Evolutionary conservation across 1,140 invertebrate species (phyloP), one percentile per base, ranked within the genome.

Genomic region (Charaxes varanes): DNA sequence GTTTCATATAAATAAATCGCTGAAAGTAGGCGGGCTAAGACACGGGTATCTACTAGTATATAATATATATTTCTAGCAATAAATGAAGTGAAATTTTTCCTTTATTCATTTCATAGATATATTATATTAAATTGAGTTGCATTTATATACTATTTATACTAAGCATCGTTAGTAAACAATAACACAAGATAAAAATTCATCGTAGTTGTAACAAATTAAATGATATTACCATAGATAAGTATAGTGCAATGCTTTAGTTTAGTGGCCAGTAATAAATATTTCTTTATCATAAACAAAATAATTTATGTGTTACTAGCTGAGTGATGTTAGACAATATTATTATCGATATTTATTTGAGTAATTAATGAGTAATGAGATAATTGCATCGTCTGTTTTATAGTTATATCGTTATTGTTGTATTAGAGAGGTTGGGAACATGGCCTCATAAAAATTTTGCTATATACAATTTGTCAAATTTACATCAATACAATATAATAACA

Each of bases 351-450:
- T 52, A 24, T 58, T 62, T 65, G 64, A 66, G 59, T 68, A 69
- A 70, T 72, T 72, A 65, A 71, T 67, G 72, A 71, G 43, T 71
- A 67, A 73, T 73, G 46, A 62, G 62, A 76, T 69, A 70, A 72
- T 70, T 67, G 60, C 49, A 53, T 55, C 51, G 62, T 64, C 59
- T 61, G 51, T 71, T 64, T 66, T 51, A 59, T 53, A 58, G 46
- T 53, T 43, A 40, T 41, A 53, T 55, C 37, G 34, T 38, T 46
- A 17, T 35, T 41, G 46, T n/a, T 30, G 19, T 33, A 34, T 19
- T 42, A 12, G 28, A 17, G 15, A 31, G 18, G 15, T n/a, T 3
- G 14, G 28, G 16, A 18, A 31, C 18, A 26, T 12, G 8, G 5
- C 23, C 4, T 26, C n/a, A 12, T 26, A 26, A 26, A 26, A 26